Evolutionary conservation across 2,113 vertebrate genomes (phyloP), one percentile per base, ranked within the genome.

Genomic region (Leuciscus idus): DNA sequence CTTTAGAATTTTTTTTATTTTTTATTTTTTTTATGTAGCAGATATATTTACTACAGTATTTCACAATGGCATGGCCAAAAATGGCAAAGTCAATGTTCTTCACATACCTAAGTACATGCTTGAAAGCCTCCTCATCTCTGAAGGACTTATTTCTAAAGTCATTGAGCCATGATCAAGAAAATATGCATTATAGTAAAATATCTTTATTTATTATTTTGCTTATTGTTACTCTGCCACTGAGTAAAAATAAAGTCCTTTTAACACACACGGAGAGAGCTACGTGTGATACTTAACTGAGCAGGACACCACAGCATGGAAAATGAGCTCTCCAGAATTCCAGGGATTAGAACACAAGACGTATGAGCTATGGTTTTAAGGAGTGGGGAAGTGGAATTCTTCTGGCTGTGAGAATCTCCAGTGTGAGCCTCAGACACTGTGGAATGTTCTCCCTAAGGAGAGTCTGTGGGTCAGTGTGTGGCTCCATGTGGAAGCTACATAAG

Each of bases 311-410:
- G 36, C 88, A 85, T 81, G 88, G 64, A 82, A 84, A 86, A 90
- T 87, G 36, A 89, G 86, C 77, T 91, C 87, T 92, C 83, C 91
- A 91, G 91, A 92, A 88, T 89, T 90, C 84, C 85, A 59, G 36
- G 87, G 87, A 83, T 93, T 88, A 85, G 84, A 80, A 76, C 88
- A 77, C 87, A 30, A 85, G 78, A 48, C 43, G 57, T 48, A 75
- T 90, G 89, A 89, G 86, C 39, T 85, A 61, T 12, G 48, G 87
- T 89, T 90, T 86, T 73, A 57, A 82, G 80, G 77, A 88, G 46
- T 68, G 76, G 80, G 80, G 55, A 90, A 84, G 88, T 82, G 68
- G 87, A 88, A 91, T 84, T 78, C 86, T 84, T 89, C 87, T 85
- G 90, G 86, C 81, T 79, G 79, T 87, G 62, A 89, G 74, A 84